Base-by-base conservation (phyloP, 2,113 vertebrate genomes). In the Anolis carolinensis region DNA sequence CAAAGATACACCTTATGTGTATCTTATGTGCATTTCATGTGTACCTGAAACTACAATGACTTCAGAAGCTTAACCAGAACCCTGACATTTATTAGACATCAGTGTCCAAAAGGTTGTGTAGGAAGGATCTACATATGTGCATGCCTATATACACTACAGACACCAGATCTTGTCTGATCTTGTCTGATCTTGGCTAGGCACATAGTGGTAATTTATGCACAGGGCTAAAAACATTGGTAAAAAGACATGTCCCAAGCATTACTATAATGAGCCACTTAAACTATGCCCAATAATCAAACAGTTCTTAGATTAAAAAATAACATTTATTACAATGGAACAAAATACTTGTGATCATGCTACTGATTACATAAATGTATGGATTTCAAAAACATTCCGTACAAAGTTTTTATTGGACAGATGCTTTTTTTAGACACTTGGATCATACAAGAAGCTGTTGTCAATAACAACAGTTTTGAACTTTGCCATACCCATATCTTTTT, bases 401-500 rank as follows among this genome's bases (percentile, higher is more conserved):
- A 87, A 48, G 84, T 55, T 89, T 90, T 90, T 81, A 70, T 34
- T 84, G 91, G 84, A 86, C 30, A 25, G 34, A 88, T 34, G 20
- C 44, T 84, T 85, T 80, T 62, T 84, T 27, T 7, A 79, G 81
- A 87, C 25, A 87, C 2, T 75, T 73, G 82, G 76, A 81, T 84
- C 30, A 62, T 21, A 50, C 23, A 79, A n/a, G 88, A 25, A 72
- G 68, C 7, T 0, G 32, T 50, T 86, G 67, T 86, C n/a, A 68
- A 76, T 84, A 71, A 82, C 59, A 89, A 86, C 67, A 87, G 0
- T 89, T 44, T 88, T 90, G 74, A 91, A 88, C 73, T 91, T 91
- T 86, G 23, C 30, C 88, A 86, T 85, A 86, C 36, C 68, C 86
- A 81, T 77, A 75, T 89, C 72, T 20, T 83, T 87, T 30, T 92